Percentiles rank a stretch among this genome's conserved stretches.
Evolutionary conservation across 2,113 vertebrate species (phyloP).

Genomic region (Turnix velox): DNA sequence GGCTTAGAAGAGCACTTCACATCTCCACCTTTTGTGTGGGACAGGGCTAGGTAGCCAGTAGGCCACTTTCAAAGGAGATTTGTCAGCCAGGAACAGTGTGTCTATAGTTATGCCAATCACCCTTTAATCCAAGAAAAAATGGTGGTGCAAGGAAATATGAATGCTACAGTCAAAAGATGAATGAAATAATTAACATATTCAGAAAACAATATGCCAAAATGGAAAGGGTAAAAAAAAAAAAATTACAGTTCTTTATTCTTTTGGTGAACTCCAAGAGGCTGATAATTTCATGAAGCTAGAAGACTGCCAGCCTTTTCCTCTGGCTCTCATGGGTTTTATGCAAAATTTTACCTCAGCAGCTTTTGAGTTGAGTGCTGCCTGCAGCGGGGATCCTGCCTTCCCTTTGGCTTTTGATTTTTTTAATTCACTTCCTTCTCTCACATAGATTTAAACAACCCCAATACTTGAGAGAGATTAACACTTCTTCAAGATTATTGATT

Average conservation of each 20-base stretch:
- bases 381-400: not conserved
- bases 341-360: not conserved
- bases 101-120: not conserved
- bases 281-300: not conserved
- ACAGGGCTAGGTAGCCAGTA: not conserved
- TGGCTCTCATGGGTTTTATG: not conserved
- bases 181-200: not conserved
- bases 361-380: not conserved
- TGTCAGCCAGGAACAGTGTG: not conserved
- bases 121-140: not conserved
- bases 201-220: not conserved
- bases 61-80: not conserved
- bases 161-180: not conserved
- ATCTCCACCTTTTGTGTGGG: not conserved
- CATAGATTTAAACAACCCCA: not conserved
- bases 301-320: not conserved
- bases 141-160: not conserved
- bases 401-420: not conserved
- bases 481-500: not conserved
- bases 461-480: not conserved
- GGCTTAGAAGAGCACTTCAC: not conserved
- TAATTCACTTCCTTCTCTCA: not conserved
- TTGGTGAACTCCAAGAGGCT: not conserved
- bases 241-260: not conserved
- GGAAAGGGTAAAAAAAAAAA: not conserved